phyloP scores from a whole-genome alignment of 1,140 invertebrate species.

The Halictus rubicundus region DNA sequence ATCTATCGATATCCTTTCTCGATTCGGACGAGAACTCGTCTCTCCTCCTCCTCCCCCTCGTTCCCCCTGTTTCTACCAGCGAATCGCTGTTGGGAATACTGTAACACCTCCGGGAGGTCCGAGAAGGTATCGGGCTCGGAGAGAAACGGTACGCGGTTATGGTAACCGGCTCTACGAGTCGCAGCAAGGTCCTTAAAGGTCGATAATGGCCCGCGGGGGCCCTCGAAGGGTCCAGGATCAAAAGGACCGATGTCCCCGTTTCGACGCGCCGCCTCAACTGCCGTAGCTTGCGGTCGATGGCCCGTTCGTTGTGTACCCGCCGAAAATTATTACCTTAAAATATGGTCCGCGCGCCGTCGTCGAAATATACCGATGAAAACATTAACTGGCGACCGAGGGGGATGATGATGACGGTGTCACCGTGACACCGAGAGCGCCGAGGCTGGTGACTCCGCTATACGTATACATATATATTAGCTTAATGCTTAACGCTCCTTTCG shows the following conservation, averaged over 20 bases:
- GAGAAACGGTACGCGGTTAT: slow-evolving; percentile 72
- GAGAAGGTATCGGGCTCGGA: slow-evolving; percentile 55
- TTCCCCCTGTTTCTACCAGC: background rate
- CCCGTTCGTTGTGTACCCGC: slow-evolving; percentile 43
- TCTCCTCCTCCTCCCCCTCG: background rate
- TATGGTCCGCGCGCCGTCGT: slow-evolving; percentile 44
- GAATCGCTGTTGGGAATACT: slow-evolving; percentile 49
- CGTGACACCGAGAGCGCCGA: background rate
- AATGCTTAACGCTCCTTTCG: too few relatives aligned
- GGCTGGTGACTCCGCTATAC: slow-evolving; percentile 2
- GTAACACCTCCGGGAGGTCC: slow-evolving; percentile 63
- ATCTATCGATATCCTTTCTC: slow-evolving; percentile 38
- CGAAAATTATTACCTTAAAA: slow-evolving; percentile 64
- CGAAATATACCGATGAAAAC: slow-evolving; percentile 63
- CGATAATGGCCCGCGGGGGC: slow-evolving; percentile 71
- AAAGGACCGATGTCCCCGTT: slow-evolving; percentile 72
- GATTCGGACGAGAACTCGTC: slow-evolving; percentile 9
- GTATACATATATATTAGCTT: too few relatives aligned
- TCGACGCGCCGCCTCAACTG: slow-evolving; percentile 52
- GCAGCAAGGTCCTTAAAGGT: slow-evolving; percentile 76
- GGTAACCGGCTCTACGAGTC: slow-evolving; percentile 71
- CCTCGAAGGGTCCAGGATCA: slow-evolving; percentile 63
- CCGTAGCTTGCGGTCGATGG: slow-evolving; percentile 42
- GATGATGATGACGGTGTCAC: slow-evolving; percentile 27
- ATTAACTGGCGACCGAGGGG: slow-evolving; percentile 43